phyloP scores from a whole-genome alignment of 2,113 vertebrate genomes.

The Zeus faber region DNA sequence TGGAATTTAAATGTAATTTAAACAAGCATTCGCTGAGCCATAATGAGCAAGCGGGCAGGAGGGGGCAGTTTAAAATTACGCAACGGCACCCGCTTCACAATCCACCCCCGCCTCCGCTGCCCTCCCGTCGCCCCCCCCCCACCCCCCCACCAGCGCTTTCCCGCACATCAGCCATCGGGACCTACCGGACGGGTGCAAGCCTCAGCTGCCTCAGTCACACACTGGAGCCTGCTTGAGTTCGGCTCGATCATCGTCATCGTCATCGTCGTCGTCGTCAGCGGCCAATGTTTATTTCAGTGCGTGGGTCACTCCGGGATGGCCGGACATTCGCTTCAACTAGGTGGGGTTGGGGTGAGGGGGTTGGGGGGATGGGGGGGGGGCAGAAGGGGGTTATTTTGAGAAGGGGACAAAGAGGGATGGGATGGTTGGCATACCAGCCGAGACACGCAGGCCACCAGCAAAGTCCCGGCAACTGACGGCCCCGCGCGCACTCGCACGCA shows the following conservation, averaged over 20 bases:
- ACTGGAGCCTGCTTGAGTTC: background rate
- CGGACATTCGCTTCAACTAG: background rate
- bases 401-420: constrained; percentile 51
- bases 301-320: too few relatives aligned
- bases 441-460: constrained; percentile 14
- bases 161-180: background rate
- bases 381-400: constrained; percentile 57
- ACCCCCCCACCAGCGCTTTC: background rate
- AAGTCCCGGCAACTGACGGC: constrained; percentile 1
- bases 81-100: constrained; percentile 23
- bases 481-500: background rate
- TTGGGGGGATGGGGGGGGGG: constrained; percentile 46
- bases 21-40: constrained; percentile 7
- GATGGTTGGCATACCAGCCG: constrained; percentile 25
- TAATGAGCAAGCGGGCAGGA: background rate
- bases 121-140: background rate
- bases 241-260: background rate
- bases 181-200: background rate
- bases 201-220: background rate
- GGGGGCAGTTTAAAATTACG: constrained; percentile 9
- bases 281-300: too few relatives aligned
- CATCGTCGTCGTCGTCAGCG: background rate
- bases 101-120: background rate
- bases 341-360: constrained; percentile 20
- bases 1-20: background rate